Evolutionary conservation across 2,797 vertebrate genomes (phyloP), one percentile per base, ranked within the genome.

Genomic region (Erethizon dorsatum): DNA sequence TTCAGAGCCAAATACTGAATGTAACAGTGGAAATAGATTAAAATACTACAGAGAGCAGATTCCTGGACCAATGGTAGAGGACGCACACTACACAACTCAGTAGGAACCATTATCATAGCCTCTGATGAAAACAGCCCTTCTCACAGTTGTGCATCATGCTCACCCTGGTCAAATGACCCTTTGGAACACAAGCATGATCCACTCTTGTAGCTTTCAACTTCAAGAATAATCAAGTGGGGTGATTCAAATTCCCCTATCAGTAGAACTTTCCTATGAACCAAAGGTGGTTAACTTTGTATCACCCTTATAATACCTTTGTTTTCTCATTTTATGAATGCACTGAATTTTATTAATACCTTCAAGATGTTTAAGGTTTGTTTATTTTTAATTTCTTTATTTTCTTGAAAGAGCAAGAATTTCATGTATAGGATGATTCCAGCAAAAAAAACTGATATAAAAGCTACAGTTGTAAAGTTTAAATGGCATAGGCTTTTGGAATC

Each of bases 391-490:
- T 90, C 15, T 20, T 59, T 18, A 45, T 85, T 69, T 95, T 95
- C 61, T 67, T 79, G 31, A 83, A 92, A 56, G 63, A 94, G 77
- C 1, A 22, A 47, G 31, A 1, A 28, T 52, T 84, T 88, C 28
- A 61, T 90, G 79, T 71, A 10, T 77, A n/a, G 13, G 24, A 85
- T 54, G 17, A 88, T 41, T 56, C 63, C 52, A 91, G 18, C 20
- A 73, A 50, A 82, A 90, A 56, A 85, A 92, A 56, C 22, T 83
- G 67, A 85, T 82, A 52, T 69, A 85, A 80, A 97, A 91, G 6
- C 47, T 33, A 26, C 22, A 57, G n/a, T 28, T 95, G 6, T 41
- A 26, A 71, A 41, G 94, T 87, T 82, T 65, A 85, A 88, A 41
- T 77, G 77, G 8, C 13, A n/a, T 77, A 84, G 45, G 3, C 54